Conservation (phyloP, 2,113 vertebrate genomes). For the Orycteropus afer region DNA sequence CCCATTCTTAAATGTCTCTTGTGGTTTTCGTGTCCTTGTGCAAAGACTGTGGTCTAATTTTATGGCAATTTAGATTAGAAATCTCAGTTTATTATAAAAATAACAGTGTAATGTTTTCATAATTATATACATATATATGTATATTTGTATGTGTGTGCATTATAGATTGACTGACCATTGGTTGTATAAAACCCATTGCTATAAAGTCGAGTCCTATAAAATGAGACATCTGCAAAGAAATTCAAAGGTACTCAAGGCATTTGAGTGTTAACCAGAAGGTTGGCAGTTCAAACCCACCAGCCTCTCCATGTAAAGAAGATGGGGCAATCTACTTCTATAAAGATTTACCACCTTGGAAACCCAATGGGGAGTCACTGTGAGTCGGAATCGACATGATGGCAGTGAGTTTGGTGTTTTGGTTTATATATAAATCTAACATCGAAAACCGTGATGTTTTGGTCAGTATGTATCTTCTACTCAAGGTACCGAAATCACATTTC, state of each 20-base stretch:
- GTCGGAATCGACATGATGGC: no score
- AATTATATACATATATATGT: not conserved
- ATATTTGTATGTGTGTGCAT: not conserved
- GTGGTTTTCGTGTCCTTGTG: conserved; percentile 6
- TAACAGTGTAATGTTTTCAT: not conserved
- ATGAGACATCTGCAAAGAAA: not conserved
- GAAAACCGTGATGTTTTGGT: not conserved
- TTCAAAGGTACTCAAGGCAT: not conserved
- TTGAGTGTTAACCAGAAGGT: no score
- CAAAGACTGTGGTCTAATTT: conserved; percentile 22
- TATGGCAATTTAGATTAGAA: conserved; percentile 46
- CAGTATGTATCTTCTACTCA: not conserved
- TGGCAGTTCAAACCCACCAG: no score
- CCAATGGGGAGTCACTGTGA: no score
- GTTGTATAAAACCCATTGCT: not conserved
- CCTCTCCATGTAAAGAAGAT: no score
- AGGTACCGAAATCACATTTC: not conserved
- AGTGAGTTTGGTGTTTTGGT: no score
- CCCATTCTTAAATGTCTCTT: not conserved
- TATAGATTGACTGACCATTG: not conserved
- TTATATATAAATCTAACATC: not conserved
- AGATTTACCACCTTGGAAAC: no score
- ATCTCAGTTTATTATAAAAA: conserved; percentile 16
- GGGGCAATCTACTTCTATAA: no score
- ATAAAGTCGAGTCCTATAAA: not conserved